Conservation (phyloP, 2,113 vertebrate species). For the Microcebus murinus region DNA sequence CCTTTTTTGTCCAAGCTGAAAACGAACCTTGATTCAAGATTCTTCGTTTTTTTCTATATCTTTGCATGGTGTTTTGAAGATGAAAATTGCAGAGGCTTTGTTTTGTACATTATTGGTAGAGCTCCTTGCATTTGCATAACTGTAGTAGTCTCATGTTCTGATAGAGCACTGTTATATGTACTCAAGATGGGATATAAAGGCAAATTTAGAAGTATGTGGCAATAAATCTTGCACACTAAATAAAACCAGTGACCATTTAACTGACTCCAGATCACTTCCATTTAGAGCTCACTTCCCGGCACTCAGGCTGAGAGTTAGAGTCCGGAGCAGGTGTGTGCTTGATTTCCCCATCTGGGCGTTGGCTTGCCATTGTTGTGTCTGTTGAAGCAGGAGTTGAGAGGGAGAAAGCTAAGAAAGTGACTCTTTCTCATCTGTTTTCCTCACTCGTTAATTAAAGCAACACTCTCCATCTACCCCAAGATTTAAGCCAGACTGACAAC, state of each 20-base stretch:
- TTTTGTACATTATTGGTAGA: neutral
- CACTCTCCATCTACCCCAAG: neutral
- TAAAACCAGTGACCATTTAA: neutral
- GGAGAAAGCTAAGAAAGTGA: neutral
- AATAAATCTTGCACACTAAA: too few relatives aligned
- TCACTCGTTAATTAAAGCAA: neutral
- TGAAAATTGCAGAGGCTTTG: neutral
- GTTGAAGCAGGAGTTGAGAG: neutral
- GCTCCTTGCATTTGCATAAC: neutral
- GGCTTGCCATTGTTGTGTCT: neutral
- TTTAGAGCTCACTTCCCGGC: too few relatives aligned
- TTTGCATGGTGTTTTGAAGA: neutral
- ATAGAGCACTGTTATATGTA: neutral
- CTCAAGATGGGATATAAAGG: neutral
- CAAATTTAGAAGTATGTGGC: neutral
- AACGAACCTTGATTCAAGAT: neutral
- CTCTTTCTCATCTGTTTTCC: neutral
- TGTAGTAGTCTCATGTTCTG: neutral
- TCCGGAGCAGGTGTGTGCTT: too few relatives aligned
- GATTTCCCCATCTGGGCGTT: rapidly evolving
- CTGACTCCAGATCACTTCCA: neutral
- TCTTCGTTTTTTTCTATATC: neutral
- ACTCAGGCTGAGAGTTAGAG: neutral
- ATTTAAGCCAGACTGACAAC: neutral
- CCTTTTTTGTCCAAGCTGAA: neutral